Base-by-base conservation (phyloP, 2,888 invertebrate genomes). In the Cantharis flavilabris region DNA sequence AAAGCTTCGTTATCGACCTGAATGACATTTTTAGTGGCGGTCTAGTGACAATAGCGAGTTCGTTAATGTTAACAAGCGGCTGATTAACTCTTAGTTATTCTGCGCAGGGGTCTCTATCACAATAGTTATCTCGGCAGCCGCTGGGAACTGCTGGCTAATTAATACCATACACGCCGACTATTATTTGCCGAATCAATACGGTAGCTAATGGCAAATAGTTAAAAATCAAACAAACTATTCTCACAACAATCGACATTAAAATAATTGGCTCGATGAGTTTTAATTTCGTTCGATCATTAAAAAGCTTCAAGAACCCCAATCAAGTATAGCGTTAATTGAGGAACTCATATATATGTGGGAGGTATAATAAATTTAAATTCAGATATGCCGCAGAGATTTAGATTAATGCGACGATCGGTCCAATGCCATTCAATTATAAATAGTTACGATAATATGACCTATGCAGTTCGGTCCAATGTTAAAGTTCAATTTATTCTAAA, bases 1-100 rank as follows among this genome's bases (percentile, higher is more conserved):
- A 86, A 86, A 84, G 85, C 85, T 86, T 86, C 86, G 86, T 86
- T 86, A 86, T 86, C 85, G 83, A 82, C 80, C 79, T 83, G 86
- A 85, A 86, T 86, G 86, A 86, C 84, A 85, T 86, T 86, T 85
- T 86, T 85, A 85, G 85, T 84, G 83, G 82, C 82, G 83, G 81
- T 82, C 76, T 83, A 82, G 85, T 83, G 85, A 86, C 86, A 86
- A 86, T 86, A 84, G 84, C 80, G 80, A 83, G 84, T 87, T 87
- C 87, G 87, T 87, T 87, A 87, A 87, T 87, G 86, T 86, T 87
- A 86, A 86, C 87, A 86, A 86, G 87, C 85, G 84, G 81, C 85
- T 87, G 86, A 87, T 87, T 86, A 86, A 85, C 86, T 85, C 85
- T 82, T 83, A 83, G 84, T 84, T 85, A 85, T 83, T 83, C 82